Evolutionary conservation across 2,888 invertebrate genomes (phyloP).

Genomic region (Physocephala rufipes): DNA sequence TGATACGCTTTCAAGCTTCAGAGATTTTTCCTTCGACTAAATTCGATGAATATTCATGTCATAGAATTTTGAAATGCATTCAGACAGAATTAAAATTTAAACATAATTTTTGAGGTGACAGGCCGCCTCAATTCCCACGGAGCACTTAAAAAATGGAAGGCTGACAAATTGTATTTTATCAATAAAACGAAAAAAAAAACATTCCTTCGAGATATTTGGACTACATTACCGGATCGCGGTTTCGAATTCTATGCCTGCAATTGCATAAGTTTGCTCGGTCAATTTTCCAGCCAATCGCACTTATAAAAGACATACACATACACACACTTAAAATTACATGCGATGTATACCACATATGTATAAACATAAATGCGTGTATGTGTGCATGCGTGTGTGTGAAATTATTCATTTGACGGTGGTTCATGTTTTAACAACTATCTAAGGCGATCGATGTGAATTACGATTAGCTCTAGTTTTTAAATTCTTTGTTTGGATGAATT

Average conservation of each 20-base stretch:
- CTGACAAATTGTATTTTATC: too few species aligned
- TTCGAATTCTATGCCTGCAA: conserved; percentile 7
- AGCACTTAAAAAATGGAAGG: too few species aligned
- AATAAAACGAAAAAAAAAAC: neutral
- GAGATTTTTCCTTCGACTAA: too few species aligned
- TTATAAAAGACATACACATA: conserved; percentile 37
- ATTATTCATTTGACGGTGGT: neutral
- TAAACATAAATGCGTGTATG: neutral
- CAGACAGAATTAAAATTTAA: too few species aligned
- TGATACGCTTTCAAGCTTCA: neutral
- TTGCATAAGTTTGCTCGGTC: conserved; percentile 44
- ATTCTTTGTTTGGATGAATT: conserved; percentile 9
- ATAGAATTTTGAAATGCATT: too few species aligned
- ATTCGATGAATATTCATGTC: too few species aligned
- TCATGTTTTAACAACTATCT: neutral
- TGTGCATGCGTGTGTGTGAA: neutral
- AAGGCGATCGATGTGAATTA: neutral
- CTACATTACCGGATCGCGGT: neutral
- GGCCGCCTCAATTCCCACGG: too few species aligned
- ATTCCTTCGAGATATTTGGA: too few species aligned
- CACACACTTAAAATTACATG: conserved; percentile 25
- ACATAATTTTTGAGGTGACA: too few species aligned
- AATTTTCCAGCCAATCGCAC: conserved; percentile 46
- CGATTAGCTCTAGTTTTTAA: conserved; percentile 6
- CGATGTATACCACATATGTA: conserved; percentile 29